phyloP scores from a whole-genome alignment of 1,140 invertebrate species.

The Drosophila insularis region DNA sequence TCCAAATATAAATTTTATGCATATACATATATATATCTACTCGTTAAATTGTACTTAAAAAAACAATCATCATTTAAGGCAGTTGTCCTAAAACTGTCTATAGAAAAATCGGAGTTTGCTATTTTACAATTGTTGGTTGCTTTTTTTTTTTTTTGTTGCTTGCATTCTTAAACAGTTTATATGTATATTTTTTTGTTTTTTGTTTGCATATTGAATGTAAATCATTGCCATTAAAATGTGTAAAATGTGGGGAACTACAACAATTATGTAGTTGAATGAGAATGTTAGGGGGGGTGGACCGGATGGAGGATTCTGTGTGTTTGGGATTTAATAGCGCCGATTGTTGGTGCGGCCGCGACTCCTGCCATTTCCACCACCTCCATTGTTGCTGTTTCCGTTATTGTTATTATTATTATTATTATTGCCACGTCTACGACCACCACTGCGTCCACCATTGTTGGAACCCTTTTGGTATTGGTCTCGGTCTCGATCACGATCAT shows the following conservation, averaged over 20 bases:
- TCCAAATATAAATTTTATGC: conserved; percentile 19
- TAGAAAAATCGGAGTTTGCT: neutral
- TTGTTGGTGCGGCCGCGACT: conserved; percentile 47
- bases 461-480: conserved; percentile 54
- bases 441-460: conserved; percentile 47
- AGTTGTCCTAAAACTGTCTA: neutral
- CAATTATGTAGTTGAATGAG: conserved; percentile 17
- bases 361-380: conserved; percentile 30
- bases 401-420: conserved; percentile 43
- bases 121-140: too few species aligned
- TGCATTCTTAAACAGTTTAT: neutral
- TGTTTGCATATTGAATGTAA: neutral
- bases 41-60: conserved; percentile 5
- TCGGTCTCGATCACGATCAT: conserved; percentile 55
- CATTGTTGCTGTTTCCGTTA: conserved; percentile 9
- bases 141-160: neutral
- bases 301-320: conserved; percentile 17
- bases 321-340: conserved; percentile 62
- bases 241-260: conserved; percentile 5
- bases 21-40: neutral
- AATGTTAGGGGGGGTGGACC: conserved; percentile 30
- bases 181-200: neutral
- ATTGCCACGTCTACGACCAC: conserved; percentile 66
- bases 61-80: neutral
- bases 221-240: neutral